Evolutionary conservation across 1,140 invertebrate genomes (phyloP).

Genomic region (Diorhabda sublineata): DNA sequence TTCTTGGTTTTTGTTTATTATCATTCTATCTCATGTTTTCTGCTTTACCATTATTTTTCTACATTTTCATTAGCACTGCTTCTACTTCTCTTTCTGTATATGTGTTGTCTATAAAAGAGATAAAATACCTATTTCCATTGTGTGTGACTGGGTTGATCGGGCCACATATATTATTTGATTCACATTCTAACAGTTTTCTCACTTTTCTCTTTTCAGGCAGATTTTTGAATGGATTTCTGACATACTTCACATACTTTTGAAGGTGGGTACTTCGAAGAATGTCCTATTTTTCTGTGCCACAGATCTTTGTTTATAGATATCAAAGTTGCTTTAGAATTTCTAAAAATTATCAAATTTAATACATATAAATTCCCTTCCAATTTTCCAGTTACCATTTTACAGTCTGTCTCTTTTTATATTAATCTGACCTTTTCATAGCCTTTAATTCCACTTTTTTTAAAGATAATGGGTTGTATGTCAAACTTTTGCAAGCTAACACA

Average conservation of each 20-base stretch:
- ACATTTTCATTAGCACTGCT: too few relatives aligned
- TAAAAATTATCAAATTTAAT: background rate
- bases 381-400: background rate
- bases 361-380: conserved; percentile 14
- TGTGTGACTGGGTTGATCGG: conserved; percentile 38
- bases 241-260: conserved; percentile 25
- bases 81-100: too few relatives aligned
- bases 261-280: conserved; percentile 14
- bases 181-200: conserved; percentile 34
- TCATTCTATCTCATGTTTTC: too few relatives aligned
- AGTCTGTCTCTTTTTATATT: too few relatives aligned
- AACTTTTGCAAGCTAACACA: conserved; percentile 5
- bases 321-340: background rate
- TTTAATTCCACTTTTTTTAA: too few relatives aligned
- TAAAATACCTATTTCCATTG: conserved; percentile 42
- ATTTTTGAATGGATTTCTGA: conserved; percentile 17
- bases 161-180: conserved; percentile 45
- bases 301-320: background rate
- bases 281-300: conserved; percentile 20
- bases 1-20: too few relatives aligned
- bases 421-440: too few relatives aligned
- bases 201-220: conserved; percentile 13
- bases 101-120: conserved; percentile 45
- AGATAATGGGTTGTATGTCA: background rate
- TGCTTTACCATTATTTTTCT: too few relatives aligned